Conservation (phyloP, 2,888 invertebrate species). For the Hirtodrosophila confusa region DNA sequence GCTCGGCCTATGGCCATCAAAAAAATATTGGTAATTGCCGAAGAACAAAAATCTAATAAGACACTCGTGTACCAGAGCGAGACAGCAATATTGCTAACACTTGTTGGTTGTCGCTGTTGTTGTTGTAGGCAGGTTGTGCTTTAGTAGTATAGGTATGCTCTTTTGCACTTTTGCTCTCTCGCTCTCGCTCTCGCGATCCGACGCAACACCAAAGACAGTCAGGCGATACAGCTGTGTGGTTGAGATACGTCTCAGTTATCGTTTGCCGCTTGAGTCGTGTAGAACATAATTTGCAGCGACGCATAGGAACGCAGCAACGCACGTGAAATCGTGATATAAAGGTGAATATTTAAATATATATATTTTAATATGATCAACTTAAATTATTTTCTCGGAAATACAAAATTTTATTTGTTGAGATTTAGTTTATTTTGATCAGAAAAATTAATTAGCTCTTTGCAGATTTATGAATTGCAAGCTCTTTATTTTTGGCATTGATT, state of each 20-base stretch:
- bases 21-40: conserved; percentile 49
- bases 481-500: conserved; percentile 2
- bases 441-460: neutral
- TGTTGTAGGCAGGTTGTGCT: conserved; percentile 13
- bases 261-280: conserved; percentile 13
- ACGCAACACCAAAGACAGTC: no score
- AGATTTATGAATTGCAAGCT: conserved; percentile 2
- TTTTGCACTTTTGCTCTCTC: conserved; percentile 5
- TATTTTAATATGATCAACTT: conserved; percentile 3
- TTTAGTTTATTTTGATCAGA: conserved; percentile 18
- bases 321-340: conserved; percentile 7
- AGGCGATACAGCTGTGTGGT: conserved; percentile 1
- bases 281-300: conserved; percentile 12
- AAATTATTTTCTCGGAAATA: conserved; percentile 24
- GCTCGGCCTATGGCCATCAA: conserved; percentile 31
- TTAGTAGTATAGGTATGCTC: conserved; percentile 12
- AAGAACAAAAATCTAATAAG: conserved; percentile 25
- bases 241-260: conserved; percentile 6
- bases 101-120: conserved; percentile 39
- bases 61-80: conserved; percentile 24
- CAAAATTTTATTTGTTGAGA: conserved; percentile 8
- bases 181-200: conserved; percentile 21
- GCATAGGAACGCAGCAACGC: conserved; percentile 10
- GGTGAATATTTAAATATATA: conserved; percentile 58
- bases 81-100: conserved; percentile 37